Conservation (phyloP, 2,888 invertebrate species). For the Timandra comae region DNA sequence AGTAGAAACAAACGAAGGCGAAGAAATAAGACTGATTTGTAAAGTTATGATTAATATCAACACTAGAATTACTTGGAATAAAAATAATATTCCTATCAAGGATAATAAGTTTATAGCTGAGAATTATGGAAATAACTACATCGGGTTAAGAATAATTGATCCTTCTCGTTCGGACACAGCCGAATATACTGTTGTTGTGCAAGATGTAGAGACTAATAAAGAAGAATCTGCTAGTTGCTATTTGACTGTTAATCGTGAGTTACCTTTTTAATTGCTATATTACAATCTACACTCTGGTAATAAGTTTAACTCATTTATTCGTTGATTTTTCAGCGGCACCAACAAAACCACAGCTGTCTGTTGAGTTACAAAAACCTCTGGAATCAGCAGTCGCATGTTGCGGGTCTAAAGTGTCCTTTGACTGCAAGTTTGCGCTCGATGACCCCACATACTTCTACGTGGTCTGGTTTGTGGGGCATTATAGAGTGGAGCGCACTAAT, state of each 20-base stretch:
- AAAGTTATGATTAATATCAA: conserved; percentile 21
- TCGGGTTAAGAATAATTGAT: conserved; percentile 21
- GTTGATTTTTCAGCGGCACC: conserved; percentile 10
- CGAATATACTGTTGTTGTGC: conserved; percentile 21
- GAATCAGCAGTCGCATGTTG: conserved; percentile 23
- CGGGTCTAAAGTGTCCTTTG: conserved; percentile 25
- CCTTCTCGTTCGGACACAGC: conserved; percentile 15
- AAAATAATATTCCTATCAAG: conserved; percentile 15
- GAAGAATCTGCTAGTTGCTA: conserved; percentile 12
- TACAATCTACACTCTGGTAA: neutral
- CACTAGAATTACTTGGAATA: conserved; percentile 22
- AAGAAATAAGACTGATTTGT: conserved; percentile 24
- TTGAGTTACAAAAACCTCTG: conserved; percentile 17
- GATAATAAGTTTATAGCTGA: conserved; percentile 9
- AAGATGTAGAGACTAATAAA: conserved; percentile 13
- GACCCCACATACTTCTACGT: conserved; percentile 25
- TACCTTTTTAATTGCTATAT: neutral
- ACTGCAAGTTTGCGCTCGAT: conserved; percentile 23
- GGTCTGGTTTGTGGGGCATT: conserved; percentile 32
- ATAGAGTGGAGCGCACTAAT: conserved; percentile 29
- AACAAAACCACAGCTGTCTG: conserved; percentile 2
- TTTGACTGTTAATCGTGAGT: conserved; percentile 27
- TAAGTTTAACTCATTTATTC: neutral
- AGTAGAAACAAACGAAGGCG: conserved; percentile 21
- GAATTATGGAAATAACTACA: conserved; percentile 24